Base-by-base conservation (phyloP, 2,797 vertebrate genomes). In the Meda fulgida region DNA sequence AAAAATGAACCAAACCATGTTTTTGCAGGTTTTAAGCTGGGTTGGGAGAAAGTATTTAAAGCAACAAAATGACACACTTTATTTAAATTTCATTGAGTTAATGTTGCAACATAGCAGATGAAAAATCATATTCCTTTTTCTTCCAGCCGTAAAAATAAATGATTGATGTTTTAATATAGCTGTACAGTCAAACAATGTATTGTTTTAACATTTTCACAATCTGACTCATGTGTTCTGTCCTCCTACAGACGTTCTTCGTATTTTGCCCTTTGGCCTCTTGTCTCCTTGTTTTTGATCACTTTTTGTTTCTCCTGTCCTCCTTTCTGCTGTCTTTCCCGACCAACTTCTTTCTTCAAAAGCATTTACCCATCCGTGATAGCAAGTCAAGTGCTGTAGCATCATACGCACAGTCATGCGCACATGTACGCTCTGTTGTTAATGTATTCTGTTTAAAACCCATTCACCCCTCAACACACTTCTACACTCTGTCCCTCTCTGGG, bases 131-230 rank as follows among this genome's bases (percentile, higher is more conserved):
- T 78, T 48, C 34, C 38, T 14, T 78, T 83, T 84, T 53, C 70
- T 84, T n/a, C 69, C 79, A 75, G 48, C 72, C 63, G 23, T 55
- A 79, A 48, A 66, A 51, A 63, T n/a, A 84, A 84, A 80, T 82
- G 86, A 87, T 85, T 80, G 83, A 90, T 88, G 78, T 87, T 87
- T 89, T 89, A 89, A 85, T 90, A 86, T 84, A 80, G 83, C 83
- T 36, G 34, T 66, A 85, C 69, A 80, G 86, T 82, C 71, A 69
- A 88, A 87, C 55, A 84, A 67, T 84, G 86, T 80, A 84, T 83
- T 85, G 51, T 89, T 83, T 78, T 38, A 85, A 76, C 34, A 60
- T 77, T 79, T 80, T 85, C 84, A 34, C 71, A 81, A 66, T 78
- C 83, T 88, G 86, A 89, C 67, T 85, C 82, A 80, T 87, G 66